Base-by-base conservation (phyloP, 2,797 vertebrate species). In the Chrosomus eos region DNA sequence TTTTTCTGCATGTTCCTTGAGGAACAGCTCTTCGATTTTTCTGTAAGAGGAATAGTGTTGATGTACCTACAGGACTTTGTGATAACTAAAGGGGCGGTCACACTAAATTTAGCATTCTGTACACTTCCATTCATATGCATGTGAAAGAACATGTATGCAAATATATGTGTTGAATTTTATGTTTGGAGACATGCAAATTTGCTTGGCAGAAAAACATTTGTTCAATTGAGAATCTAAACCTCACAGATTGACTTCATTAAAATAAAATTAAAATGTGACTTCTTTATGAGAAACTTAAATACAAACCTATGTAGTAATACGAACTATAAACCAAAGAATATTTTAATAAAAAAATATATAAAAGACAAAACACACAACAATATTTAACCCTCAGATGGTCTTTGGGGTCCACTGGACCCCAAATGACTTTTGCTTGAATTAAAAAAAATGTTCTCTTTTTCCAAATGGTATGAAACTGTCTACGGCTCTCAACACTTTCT, bases 21-120 rank as follows among this genome's bases (percentile, higher is more conserved):
- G 45, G 68, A 87, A 71, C 8, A 53, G 38, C 45, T 80, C 80
- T 80, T 85, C 67, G 4, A 19, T 53, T 66, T 78, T 82, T 79
- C 21, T 80, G 67, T 33, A 36, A 43, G 38, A 55, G 66, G n/a
- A 28, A 33, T 64, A 72, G 58, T n/a, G 11, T 77, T 70, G 64
- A 84, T 74, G 33, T 38, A 36, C 75, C 53, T 62, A 58, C 53
- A 72, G 66, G 71, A 66, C 10, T 40, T 55, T 53, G 26, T 71
- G 38, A 80, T 64, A 40, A 21, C 31, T 80, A 26, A 58, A 76
- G 33, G 53, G 6, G 36, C 33, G 0, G 23, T 60, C 23, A 26
- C 19, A 23, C 33, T 4, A n/a, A 13, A 77, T 74, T 33, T 74
- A 7, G 19, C 21, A 21, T 76, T 76, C 3, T n/a, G 21, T 38